Evolutionary conservation across 2,797 vertebrate genomes (phyloP).

Genomic region (Erethizon dorsatum): DNA sequence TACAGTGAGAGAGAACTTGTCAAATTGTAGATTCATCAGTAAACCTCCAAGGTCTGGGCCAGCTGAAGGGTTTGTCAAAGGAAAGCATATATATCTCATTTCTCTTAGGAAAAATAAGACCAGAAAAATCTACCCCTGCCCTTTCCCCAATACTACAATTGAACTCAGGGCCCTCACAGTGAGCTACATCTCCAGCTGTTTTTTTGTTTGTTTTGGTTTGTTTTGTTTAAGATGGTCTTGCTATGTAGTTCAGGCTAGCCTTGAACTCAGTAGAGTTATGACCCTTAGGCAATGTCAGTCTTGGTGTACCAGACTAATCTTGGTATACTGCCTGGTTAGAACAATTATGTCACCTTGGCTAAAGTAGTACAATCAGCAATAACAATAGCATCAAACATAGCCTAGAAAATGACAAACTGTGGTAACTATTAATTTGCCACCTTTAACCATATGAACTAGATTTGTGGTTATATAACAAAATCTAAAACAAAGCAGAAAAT

Average conservation of each 20-base stretch:
- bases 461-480: neutral
- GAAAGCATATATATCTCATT: neutral
- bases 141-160: neutral
- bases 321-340: neutral
- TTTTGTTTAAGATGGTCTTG: neutral
- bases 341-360: neutral
- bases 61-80: neutral
- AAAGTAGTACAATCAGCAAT: neutral
- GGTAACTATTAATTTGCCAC: neutral
- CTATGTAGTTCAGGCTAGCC: neutral
- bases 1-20: neutral
- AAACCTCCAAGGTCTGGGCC: neutral
- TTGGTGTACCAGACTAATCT: neutral
- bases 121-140: neutral
- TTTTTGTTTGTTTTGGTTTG: neutral
- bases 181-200: neutral
- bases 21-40: neutral
- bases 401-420: neutral
- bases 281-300: neutral
- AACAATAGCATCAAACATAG: neutral
- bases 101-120: neutral
- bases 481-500: neutral
- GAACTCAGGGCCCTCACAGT: neutral
- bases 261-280: neutral
- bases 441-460: neutral